Base-by-base conservation (phyloP, 2,797 vertebrate species). In the Myripristis jacobus region DNA sequence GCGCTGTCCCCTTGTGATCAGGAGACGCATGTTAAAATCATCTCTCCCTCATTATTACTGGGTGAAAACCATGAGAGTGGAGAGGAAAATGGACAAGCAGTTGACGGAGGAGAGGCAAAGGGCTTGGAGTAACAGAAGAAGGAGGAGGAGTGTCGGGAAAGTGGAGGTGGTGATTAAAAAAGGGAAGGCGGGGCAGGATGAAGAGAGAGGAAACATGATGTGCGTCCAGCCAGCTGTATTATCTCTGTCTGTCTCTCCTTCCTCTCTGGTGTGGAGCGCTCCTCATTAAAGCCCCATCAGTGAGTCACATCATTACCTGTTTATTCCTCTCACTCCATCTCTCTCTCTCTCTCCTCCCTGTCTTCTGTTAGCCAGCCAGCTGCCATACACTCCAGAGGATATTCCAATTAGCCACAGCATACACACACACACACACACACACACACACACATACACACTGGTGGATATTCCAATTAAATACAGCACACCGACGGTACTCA, bases 231-330 rank as follows among this genome's bases (percentile, higher is more conserved):
- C 13, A 7, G 24, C 52, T 54, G 24, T 54, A 13, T 54, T 31
- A 15, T 54, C 52, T 31, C 52, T 54, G 12, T 51, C 48, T 47
- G 16, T 47, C 46, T 51, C 46, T 48, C 48, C 21, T 18, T 6
- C 48, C n/a, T 51, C 38, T 41, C 38, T 9, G 3, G 43, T 44
- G 72, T 77, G 27, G 63, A 77, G 74, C 70, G 75, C 75, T 84
- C 61, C 87, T 91, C 86, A 89, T 91, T 89, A 92, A 89, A 85
- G 87, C 66, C 72, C 87, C 84, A 87, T 91, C 88, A 91, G 86
- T 53, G 62, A 88, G 80, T 75, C 86, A 72, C 87, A 90, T 91
- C 86, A 91, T 90, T 91, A 91, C 88, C 90, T 89, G 83, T 89
- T 89, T 89, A 90, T 83, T 83, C 75, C 82, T 79, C 66, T 84